These are phyloP conservation scores for Notechis scutatus DNA, from an alignment of 2,113 vertebrate species.

Conservation along the genomic window DNA sequence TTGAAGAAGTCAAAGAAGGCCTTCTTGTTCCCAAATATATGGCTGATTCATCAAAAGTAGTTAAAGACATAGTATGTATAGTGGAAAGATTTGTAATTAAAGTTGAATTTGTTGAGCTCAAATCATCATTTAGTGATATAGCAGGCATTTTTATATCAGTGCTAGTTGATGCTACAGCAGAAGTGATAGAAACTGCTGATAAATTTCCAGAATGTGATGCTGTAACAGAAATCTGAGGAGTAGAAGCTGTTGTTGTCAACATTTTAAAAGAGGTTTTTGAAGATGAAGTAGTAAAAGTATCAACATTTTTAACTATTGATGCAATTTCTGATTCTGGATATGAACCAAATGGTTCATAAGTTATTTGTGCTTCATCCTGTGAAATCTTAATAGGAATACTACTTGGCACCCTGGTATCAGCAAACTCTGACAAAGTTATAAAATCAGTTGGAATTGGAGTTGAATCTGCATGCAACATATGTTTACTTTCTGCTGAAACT, in stretches of 20 bases:
- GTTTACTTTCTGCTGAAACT: conserved; percentile 27
- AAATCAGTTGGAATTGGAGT: conserved; percentile 27
- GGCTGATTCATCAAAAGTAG: conserved; percentile 28
- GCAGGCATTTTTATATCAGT: conserved; percentile 21
- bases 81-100: conserved; percentile 28
- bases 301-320: not conserved
- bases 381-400: conserved; percentile 18
- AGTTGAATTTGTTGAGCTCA: conserved; percentile 29
- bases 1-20: conserved; percentile 36
- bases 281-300: conserved; percentile 12
- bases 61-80: conserved; percentile 29
- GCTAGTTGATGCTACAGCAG: conserved; percentile 17
- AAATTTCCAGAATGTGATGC: conserved; percentile 13
- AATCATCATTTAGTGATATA: conserved; percentile 25
- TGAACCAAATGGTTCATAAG: conserved; percentile 31
- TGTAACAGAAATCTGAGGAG: not conserved
- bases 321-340: conserved; percentile 27
- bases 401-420: not conserved
- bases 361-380: not conserved
- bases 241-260: conserved; percentile 11
- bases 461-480: not conserved
- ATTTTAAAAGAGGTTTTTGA: not conserved
- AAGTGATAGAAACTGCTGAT: conserved; percentile 15
- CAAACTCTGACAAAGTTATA: conserved; percentile 16
- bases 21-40: conserved; percentile 55